phyloP scores from a whole-genome alignment of 2,113 vertebrate genomes.

The Lontra canadensis region DNA sequence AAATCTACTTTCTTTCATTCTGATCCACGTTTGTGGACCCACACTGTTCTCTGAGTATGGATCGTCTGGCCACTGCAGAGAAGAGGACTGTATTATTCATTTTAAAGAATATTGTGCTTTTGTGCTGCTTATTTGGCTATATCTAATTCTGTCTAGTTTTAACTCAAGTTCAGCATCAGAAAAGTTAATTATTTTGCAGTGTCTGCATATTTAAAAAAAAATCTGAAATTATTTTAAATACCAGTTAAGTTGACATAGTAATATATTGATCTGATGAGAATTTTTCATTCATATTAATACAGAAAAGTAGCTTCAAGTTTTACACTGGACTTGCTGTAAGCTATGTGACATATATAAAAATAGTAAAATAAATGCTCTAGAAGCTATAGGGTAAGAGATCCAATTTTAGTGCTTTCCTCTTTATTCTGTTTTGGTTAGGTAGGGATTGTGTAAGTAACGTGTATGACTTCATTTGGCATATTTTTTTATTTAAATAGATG shows the following conservation, averaged over 20 bases:
- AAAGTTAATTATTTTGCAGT: slow-evolving; percentile 20
- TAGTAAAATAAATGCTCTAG: not conserved
- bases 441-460: not conserved
- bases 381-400: not conserved
- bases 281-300: not conserved
- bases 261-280: not conserved
- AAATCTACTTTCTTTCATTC: not conserved
- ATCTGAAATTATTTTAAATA: slow-evolving; percentile 29
- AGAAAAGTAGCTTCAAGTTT: slow-evolving; percentile 17
- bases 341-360: not conserved
- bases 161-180: not conserved
- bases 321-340: not conserved
- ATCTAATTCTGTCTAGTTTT: slow-evolving; percentile 34
- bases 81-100: not conserved
- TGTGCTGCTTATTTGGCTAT: not conserved
- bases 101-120: not conserved
- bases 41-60: not conserved
- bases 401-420: not conserved
- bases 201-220: not conserved
- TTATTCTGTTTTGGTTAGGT: not conserved
- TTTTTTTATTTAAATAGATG: slow-evolving; percentile 44
- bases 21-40: not conserved
- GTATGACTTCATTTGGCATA: not conserved
- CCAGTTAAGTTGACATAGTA: not conserved
- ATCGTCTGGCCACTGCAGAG: not conserved